Conservation (phyloP, 2,888 invertebrate genomes). For the Hydriomena furcata region DNA sequence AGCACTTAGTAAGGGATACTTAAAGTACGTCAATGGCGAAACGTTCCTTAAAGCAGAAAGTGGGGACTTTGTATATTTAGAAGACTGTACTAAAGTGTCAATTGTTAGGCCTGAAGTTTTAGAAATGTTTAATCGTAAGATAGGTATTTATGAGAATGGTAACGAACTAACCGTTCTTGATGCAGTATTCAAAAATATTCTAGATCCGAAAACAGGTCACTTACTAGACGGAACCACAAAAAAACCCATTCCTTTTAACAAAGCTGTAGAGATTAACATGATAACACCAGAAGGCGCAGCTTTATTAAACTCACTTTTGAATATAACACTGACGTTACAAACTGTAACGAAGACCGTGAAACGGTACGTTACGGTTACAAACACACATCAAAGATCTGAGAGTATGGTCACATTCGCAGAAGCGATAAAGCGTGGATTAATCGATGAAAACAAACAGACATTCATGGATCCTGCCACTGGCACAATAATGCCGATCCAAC, state of each 20-base stretch:
- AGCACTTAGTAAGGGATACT: slow-evolving; percentile 89
- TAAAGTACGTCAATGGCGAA: slow-evolving; percentile 89
- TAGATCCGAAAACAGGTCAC: slow-evolving; percentile 95
- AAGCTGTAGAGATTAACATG: slow-evolving; percentile 92
- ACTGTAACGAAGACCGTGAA: slow-evolving; percentile 93
- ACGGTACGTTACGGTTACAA: slow-evolving; percentile 90
- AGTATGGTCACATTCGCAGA: slow-evolving; percentile 89
- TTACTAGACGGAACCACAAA: slow-evolving; percentile 89
- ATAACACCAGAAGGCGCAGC: slow-evolving; percentile 95
- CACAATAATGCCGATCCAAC: slow-evolving; percentile 88
- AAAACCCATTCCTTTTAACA: slow-evolving; percentile 90
- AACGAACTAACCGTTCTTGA: slow-evolving; percentile 93
- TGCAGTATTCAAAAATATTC: slow-evolving; percentile 92
- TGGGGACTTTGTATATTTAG: slow-evolving; percentile 89
- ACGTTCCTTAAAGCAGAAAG: slow-evolving; percentile 89
- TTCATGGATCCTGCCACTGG: slow-evolving; percentile 91
- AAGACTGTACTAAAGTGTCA: slow-evolving; percentile 90
- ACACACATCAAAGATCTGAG: slow-evolving; percentile 83
- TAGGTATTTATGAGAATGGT: slow-evolving; percentile 91
- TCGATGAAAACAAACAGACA: slow-evolving; percentile 90
- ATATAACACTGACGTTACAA: slow-evolving; percentile 94
- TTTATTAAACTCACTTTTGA: slow-evolving; percentile 91
- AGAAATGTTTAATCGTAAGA: slow-evolving; percentile 92
- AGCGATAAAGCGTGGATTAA: slow-evolving; percentile 89
- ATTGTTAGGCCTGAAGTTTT: slow-evolving; percentile 92